A percentile compares a stretch with the other conserved stretches of the same genome.
Evolutionary conservation across 2,888 invertebrate genomes (phyloP).

Genomic region (Thymelicus acteon): DNA sequence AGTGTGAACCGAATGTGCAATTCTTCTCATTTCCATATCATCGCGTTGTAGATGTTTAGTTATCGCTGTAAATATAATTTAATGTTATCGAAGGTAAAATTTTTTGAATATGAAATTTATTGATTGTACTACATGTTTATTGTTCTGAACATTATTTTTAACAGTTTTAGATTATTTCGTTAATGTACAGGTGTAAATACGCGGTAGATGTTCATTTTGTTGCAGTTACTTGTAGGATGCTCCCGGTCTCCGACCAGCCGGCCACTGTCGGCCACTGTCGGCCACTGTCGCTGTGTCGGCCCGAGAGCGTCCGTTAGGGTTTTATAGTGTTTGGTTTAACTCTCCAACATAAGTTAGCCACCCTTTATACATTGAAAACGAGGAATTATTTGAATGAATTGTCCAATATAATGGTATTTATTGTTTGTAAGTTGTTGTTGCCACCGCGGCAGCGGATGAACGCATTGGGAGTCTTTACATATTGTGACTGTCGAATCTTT

Average conservation of each 20-base stretch:
- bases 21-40: slow-evolving; percentile 82
- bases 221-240: slow-evolving; percentile 53
- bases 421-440: slow-evolving; percentile 80
- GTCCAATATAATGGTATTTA: slow-evolving; percentile 76
- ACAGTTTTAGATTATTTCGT: slow-evolving; percentile 77
- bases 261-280: no score
- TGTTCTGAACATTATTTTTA: slow-evolving; percentile 78
- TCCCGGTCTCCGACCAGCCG: slow-evolving; percentile 33
- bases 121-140: slow-evolving; percentile 72
- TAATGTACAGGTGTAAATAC: slow-evolving; percentile 83
- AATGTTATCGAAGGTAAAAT: slow-evolving; percentile 66
- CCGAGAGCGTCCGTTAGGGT: slow-evolving; percentile 24
- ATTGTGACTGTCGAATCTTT: slow-evolving; percentile 82
- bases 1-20: slow-evolving; percentile 79
- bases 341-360: slow-evolving; percentile 53
- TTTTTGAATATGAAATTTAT: slow-evolving; percentile 73
- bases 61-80: slow-evolving; percentile 81
- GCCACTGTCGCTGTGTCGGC: slow-evolving; percentile 17
- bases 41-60: slow-evolving; percentile 79
- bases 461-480: slow-evolving; percentile 76
- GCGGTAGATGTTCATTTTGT: slow-evolving; percentile 67
- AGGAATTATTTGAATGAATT: slow-evolving; percentile 78
- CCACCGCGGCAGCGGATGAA: slow-evolving; percentile 75
- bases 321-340: slow-evolving; percentile 41
- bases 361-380: slow-evolving; percentile 54